Evolutionary conservation across 2,797 vertebrate genomes (phyloP).

Genomic region (Phrynocephalus forsythii): DNA sequence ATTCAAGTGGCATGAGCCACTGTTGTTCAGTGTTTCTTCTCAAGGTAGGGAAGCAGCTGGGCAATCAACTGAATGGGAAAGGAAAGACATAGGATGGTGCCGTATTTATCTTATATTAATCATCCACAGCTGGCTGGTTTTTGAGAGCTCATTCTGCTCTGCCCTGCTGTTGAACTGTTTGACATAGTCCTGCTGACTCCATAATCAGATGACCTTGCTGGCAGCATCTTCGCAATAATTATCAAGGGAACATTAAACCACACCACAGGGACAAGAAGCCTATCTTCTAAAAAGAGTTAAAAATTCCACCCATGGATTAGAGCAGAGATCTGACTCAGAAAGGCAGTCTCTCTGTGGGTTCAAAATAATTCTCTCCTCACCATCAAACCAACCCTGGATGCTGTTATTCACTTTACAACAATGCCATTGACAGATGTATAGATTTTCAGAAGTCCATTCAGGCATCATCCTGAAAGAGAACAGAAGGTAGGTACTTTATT

Average conservation of each 20-base stretch:
- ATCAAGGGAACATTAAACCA: slow-evolving; percentile 42
- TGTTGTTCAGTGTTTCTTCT: too few relatives aligned
- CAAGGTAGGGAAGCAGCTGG: neutral
- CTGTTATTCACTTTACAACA: neutral
- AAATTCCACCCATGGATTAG: slow-evolving; percentile 1
- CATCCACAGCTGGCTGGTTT: slow-evolving; percentile 79
- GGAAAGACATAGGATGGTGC: slow-evolving; percentile 66
- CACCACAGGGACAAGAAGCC: neutral
- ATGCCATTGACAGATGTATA: neutral
- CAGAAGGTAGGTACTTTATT: too few relatives aligned
- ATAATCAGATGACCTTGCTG: slow-evolving; percentile 40
- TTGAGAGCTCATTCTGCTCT: slow-evolving; percentile 56
- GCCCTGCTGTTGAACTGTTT: slow-evolving; percentile 52
- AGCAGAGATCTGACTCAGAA: neutral
- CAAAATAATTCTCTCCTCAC: neutral
- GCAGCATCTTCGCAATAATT: slow-evolving; percentile 49
- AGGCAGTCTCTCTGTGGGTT: neutral
- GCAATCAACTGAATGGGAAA: slow-evolving; percentile 35
- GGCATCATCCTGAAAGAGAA: neutral
- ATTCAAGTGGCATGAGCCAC: too few relatives aligned
- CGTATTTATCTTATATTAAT: slow-evolving; percentile 81
- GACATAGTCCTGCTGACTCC: slow-evolving; percentile 42
- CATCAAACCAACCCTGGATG: neutral
- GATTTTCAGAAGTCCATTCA: neutral
- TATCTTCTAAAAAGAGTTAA: slow-evolving; percentile 3